A percentile compares a stretch with the other conserved stretches of the same genome.
Evolutionary conservation across 1,140 invertebrate species (phyloP).

Genomic region (Lordiphosa mommai): DNA sequence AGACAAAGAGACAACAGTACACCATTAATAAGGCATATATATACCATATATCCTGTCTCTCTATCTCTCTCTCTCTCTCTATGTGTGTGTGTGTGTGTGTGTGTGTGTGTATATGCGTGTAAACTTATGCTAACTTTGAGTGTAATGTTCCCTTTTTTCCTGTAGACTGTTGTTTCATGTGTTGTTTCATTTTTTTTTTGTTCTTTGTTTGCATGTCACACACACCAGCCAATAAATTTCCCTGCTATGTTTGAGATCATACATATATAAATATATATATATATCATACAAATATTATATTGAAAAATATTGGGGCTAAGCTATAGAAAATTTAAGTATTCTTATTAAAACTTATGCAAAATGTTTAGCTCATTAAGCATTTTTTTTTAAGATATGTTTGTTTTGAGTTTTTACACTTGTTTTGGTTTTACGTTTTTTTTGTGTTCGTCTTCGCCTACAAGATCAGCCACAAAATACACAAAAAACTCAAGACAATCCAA

Average conservation of each 20-base stretch:
- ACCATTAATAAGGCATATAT: constrained; percentile 23
- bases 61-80: constrained; percentile 20
- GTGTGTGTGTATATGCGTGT: constrained; percentile 13
- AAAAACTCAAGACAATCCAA: constrained; percentile 1
- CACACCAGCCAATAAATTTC: constrained; percentile 8
- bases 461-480: constrained; percentile 52
- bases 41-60: constrained; percentile 19
- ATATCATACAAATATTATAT: not conserved
- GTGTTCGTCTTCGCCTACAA: constrained; percentile 14
- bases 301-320: not conserved
- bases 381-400: not conserved
- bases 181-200: constrained; percentile 4
- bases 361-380: constrained; percentile 25
- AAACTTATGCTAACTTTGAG: constrained; percentile 49
- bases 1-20: constrained; percentile 42
- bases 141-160: constrained; percentile 50
- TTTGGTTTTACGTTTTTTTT: no score
- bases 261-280: not conserved
- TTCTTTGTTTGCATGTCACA: constrained; percentile 48
- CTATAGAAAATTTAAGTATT: no score
- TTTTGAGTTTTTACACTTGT: no score
- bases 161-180: constrained; percentile 47
- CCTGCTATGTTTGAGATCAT: not conserved
- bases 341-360: no score
- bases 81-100: constrained; percentile 21